Evolutionary conservation across 2,113 vertebrate genomes (phyloP).

Genomic region (Oxyruncus cristatus): DNA sequence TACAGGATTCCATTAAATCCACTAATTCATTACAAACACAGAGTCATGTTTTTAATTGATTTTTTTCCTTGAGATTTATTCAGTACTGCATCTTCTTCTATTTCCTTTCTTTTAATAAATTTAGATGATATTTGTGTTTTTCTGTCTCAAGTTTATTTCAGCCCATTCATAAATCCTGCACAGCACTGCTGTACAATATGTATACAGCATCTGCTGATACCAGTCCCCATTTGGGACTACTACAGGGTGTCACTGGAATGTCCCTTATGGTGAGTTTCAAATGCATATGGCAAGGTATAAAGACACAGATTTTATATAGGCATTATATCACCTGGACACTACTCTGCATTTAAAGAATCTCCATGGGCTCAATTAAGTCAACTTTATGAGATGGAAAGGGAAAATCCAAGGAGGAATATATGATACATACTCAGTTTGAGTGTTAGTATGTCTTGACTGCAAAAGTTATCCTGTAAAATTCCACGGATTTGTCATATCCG

Average conservation of each 20-base stretch:
- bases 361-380: background rate
- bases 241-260: background rate
- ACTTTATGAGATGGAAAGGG: background rate
- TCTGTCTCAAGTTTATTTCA: background rate
- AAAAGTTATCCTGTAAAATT: background rate
- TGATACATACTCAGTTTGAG: background rate
- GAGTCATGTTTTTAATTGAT: background rate
- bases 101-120: background rate
- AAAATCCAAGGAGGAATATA: background rate
- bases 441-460: background rate
- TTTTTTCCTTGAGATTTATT: background rate
- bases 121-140: background rate
- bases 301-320: background rate
- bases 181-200: background rate
- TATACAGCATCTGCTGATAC: background rate
- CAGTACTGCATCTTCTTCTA: background rate
- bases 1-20: background rate
- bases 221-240: background rate
- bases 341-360: background rate
- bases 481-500: background rate
- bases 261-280: background rate
- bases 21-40: background rate
- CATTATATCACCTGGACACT: background rate
- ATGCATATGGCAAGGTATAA: background rate
- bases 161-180: background rate